Percentiles rank a stretch among this genome's conserved stretches.
Conservation (phyloP, 2,113 vertebrate genomes). For the Amphilophus citrinellus region DNA sequence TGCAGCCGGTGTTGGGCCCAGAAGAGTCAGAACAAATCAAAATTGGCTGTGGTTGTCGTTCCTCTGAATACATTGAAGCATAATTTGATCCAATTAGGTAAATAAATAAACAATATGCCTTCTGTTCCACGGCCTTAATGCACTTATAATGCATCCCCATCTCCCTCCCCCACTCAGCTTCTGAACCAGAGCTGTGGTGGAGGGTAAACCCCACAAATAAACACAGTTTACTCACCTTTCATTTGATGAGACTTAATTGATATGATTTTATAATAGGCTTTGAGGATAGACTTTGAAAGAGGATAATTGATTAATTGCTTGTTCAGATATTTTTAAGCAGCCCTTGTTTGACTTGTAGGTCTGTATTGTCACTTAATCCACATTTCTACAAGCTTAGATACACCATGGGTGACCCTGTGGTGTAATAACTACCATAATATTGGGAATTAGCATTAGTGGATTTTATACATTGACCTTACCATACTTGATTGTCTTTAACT, state of each 20-base stretch:
- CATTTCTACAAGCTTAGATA: not conserved
- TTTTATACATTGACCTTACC: not conserved
- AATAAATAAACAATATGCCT: constrained; percentile 84
- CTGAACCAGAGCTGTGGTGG: constrained; percentile 28
- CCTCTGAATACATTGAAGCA: constrained; percentile 72
- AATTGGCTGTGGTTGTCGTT: constrained; percentile 69
- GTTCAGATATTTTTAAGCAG: constrained; percentile 21
- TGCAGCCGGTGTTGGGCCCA: constrained; percentile 15
- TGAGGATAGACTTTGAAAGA: not conserved
- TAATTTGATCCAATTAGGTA: constrained; percentile 81
- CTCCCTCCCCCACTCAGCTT: constrained; percentile 38
- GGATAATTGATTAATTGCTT: constrained; percentile 22
- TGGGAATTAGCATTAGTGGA: not conserved
- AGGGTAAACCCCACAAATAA: constrained; percentile 44
- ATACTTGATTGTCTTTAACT: constrained; percentile 2
- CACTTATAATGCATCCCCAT: constrained; percentile 64
- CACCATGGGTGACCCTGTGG: not conserved
- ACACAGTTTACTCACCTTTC: constrained; percentile 31
- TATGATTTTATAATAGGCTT: constrained; percentile 36
- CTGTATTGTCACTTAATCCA: constrained; percentile 10
- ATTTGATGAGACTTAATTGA: constrained; percentile 41
- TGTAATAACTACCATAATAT: not conserved
- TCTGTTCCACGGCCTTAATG: constrained; percentile 73
- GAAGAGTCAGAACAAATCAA: constrained; percentile 64
- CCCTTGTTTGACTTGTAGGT: not conserved